phyloP scores from a whole-genome alignment of 92 coral and sea anemone species.

The Zoanthus sansibaricus region DNA sequence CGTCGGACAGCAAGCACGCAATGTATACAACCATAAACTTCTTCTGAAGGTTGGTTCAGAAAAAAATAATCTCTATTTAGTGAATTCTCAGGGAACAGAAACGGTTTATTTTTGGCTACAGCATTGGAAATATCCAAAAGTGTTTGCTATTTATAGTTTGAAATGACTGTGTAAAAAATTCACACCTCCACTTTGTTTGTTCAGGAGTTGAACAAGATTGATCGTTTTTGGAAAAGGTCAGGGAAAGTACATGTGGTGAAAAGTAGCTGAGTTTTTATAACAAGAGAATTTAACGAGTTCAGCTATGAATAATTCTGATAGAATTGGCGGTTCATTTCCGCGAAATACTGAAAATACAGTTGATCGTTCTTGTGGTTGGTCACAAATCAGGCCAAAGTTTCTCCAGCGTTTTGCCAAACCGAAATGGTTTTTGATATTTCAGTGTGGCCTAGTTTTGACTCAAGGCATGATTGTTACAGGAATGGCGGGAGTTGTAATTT shows the following conservation, averaged over 20 bases:
- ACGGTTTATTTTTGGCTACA: not conserved
- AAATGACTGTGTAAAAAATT: not conserved
- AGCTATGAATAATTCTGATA: not conserved
- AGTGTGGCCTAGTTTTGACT: slow-evolving; percentile 87
- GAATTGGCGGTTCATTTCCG: not conserved
- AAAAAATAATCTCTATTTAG: not conserved
- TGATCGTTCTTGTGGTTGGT: slow-evolving; percentile 70
- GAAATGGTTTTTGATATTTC: slow-evolving; percentile 90
- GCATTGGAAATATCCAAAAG: not conserved
- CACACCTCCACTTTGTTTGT: slow-evolving; percentile 7
- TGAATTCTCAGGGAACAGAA: not conserved
- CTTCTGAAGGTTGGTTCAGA: not conserved
- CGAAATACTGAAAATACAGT: not conserved
- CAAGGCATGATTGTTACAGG: slow-evolving; percentile 98
- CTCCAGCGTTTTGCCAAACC: slow-evolving; percentile 82
- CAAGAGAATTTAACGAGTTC: not conserved
- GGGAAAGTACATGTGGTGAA: not conserved
- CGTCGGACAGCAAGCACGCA: not conserved
- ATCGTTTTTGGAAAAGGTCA: not conserved
- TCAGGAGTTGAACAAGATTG: not conserved
- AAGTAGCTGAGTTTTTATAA: not conserved
- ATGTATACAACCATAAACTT: not conserved
- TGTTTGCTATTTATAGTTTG: not conserved
- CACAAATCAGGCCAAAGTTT: slow-evolving; percentile 60
- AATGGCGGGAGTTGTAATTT: slow-evolving; percentile 86